phyloP scores from a whole-genome alignment of 2,113 vertebrate genomes.

The Aspidoscelis tigris region DNA sequence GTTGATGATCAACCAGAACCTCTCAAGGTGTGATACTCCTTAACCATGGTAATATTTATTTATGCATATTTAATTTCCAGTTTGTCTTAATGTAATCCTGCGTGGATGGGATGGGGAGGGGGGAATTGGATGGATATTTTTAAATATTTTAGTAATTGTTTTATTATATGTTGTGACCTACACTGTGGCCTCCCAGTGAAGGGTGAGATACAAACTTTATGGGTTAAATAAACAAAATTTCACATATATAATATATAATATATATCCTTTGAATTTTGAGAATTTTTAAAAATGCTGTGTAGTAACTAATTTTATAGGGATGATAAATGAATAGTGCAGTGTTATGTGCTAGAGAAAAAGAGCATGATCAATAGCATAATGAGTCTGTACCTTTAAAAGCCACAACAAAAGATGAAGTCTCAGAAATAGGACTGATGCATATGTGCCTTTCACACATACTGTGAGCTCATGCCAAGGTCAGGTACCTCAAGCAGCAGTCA shows the following conservation, averaged over 20 bases:
- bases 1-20: constrained; percentile 1
- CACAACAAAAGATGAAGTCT: neutral
- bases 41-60: constrained; percentile 8
- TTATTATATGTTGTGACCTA: no score
- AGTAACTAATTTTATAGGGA: neutral
- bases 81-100: neutral
- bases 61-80: neutral
- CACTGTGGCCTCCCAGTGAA: no score
- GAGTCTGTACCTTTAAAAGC: neutral
- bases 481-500: neutral
- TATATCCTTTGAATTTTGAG: neutral
- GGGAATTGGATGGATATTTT: neutral
- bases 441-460: neutral
- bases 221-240: neutral
- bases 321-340: neutral
- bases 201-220: no score
- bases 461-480: neutral
- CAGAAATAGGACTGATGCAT: neutral
- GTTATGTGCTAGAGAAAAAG: neutral
- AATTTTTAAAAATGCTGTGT: neutral
- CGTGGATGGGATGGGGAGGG: neutral
- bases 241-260: neutral
- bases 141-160: neutral
- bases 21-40: constrained; percentile 14
- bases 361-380: neutral